These are phyloP conservation scores for Mobula birostris DNA, from an alignment of 2,113 vertebrate species.

Conservation along the genomic window DNA sequence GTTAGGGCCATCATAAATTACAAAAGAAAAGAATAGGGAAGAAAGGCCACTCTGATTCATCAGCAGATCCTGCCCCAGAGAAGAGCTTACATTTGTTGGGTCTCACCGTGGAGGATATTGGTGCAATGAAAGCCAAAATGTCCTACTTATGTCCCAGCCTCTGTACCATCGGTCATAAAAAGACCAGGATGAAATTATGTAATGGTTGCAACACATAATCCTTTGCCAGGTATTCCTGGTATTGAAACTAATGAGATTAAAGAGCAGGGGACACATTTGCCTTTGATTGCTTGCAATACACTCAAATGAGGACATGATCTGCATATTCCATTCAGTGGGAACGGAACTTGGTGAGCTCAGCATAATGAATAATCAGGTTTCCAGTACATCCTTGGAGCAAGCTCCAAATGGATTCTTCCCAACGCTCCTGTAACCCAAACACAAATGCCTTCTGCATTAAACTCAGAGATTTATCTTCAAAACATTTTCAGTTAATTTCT, in stretches of 20 bases:
- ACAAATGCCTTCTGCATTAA: neutral
- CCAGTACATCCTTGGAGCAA: too few relatives aligned
- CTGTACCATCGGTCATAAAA: neutral
- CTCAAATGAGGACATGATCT: too few relatives aligned
- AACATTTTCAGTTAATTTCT: neutral
- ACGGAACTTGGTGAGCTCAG: too few relatives aligned
- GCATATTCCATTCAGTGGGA: too few relatives aligned
- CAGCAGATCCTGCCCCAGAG: neutral
- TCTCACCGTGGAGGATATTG: neutral
- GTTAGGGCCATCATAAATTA: neutral
- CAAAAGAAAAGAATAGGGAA: neutral
- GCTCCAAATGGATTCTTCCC: too few relatives aligned
- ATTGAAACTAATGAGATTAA: neutral
- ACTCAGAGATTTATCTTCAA: neutral
- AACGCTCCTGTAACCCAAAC: neutral
- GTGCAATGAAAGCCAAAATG: neutral
- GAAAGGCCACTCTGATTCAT: neutral
- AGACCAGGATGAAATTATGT: neutral
- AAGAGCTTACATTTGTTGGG: neutral
- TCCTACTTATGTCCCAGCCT: too few relatives aligned
- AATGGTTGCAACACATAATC: neutral
- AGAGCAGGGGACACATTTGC: neutral
- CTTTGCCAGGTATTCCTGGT: neutral
- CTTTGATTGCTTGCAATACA: too few relatives aligned
- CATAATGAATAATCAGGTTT: too few relatives aligned